Evolutionary conservation across 2,888 invertebrate genomes (phyloP).

Genomic region (Phengaris alcon): DNA sequence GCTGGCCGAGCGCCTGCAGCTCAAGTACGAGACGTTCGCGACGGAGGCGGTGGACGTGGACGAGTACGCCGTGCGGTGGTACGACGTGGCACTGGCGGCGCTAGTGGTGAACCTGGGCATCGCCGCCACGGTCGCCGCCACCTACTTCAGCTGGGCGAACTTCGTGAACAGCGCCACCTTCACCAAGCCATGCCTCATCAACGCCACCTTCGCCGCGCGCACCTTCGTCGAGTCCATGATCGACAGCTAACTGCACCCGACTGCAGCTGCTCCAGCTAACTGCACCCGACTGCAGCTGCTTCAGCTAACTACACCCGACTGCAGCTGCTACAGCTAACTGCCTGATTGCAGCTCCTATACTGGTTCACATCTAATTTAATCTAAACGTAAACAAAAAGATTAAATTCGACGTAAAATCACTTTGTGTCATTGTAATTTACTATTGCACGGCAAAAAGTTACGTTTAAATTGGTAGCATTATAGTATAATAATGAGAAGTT

Average conservation of each 20-base stretch:
- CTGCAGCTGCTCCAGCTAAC: not conserved
- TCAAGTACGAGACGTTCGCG: slow-evolving; percentile 59
- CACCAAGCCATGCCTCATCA: slow-evolving; percentile 86
- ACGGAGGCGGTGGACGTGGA: slow-evolving; percentile 39
- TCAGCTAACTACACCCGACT: not conserved
- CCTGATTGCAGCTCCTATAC: too few relatives aligned
- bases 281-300: too few relatives aligned
- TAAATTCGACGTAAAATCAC: too few relatives aligned
- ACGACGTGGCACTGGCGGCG: slow-evolving; percentile 76
- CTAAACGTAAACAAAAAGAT: too few relatives aligned
- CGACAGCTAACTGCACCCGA: slow-evolving; percentile 31
- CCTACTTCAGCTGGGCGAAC: slow-evolving; percentile 84
- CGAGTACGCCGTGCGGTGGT: slow-evolving; percentile 58
- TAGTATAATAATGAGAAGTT: too few relatives aligned
- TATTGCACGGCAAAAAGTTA: too few relatives aligned
- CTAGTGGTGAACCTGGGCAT: slow-evolving; percentile 82
- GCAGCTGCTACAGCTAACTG: not conserved
- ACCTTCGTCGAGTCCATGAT: slow-evolving; percentile 48
- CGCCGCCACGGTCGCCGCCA: slow-evolving; percentile 82
- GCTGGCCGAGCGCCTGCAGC: slow-evolving; percentile 44
- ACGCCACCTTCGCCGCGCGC: slow-evolving; percentile 74
- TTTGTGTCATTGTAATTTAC: too few relatives aligned
- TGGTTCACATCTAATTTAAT: too few relatives aligned
- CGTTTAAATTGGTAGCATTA: too few relatives aligned
- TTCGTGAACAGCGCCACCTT: slow-evolving; percentile 82